Evolutionary conservation across 2,113 vertebrate species (phyloP), one percentile per base, ranked within the genome.

Genomic region (Cyanoderma ruficeps): DNA sequence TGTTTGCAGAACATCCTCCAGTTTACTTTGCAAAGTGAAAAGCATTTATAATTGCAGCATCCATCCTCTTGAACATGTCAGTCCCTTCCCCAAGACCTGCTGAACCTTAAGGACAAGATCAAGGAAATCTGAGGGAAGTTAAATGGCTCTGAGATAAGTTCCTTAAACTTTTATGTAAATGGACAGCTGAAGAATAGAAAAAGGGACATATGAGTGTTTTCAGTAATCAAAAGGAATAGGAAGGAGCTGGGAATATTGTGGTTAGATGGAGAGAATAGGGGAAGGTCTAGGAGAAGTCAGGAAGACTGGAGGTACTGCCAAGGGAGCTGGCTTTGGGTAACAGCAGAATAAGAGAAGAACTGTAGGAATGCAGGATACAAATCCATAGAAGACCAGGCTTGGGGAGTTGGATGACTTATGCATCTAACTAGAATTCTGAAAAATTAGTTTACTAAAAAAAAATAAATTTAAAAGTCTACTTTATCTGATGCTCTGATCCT

Each of bases 321-420:
- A 55, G 31, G 23, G 46, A 83, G 13, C 0, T 69, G 31, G 13
- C 61, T 55, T 59, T 0, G 0, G 64, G 18, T 30, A 70, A 28
- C 47, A 30, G 39, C 15, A 81, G 69, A 50, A 2, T 64, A 53
- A 57, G 50, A 84, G 50, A 72, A 68, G 23, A 75, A 5, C 17
- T 52, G 16, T 13, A 74, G 39, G 50, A 72, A 24, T 39, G 28
- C 31, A 60, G 42, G 7, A 35, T n/a, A 56, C 24, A 68, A 81
- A 83, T 25, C 24, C 39, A 23, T 2, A 56, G 60, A 61, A 41
- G 79, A 60, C 3, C 28, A 46, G 17, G 20, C 23, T 80, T 79
- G 3, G 1, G 41, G 23, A 71, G 13, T 41, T 25, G 3, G 1
- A 10, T 17, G 60, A 44, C 9, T 75, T 93, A 69, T 0, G 0